These are phyloP conservation scores for Zygogramma bicolorata DNA, from an alignment of 2,888 invertebrate species.

Conservation along the genomic window DNA sequence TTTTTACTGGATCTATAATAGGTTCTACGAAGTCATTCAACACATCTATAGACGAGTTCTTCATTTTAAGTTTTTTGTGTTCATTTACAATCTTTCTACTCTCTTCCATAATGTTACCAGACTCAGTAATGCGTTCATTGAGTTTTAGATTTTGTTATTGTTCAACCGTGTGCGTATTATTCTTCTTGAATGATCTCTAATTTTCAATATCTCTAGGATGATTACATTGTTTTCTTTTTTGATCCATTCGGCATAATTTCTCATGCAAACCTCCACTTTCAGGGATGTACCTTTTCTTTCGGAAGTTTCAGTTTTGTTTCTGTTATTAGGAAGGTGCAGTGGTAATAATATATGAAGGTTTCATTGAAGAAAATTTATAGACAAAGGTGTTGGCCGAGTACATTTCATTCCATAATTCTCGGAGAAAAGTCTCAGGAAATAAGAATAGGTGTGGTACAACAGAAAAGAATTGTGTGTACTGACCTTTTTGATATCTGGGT, in stretches of 20 bases:
- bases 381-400: no score
- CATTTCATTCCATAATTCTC: no score
- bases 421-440: no score
- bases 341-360: no score
- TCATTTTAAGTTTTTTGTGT: background rate
- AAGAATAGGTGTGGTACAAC: no score
- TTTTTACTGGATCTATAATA: no score
- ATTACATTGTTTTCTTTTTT: background rate
- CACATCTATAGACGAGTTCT: background rate
- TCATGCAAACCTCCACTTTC: background rate
- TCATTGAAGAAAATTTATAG: no score
- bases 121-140: background rate
- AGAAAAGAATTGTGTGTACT: no score
- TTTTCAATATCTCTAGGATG: background rate
- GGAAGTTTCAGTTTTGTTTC: background rate
- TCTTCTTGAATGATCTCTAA: background rate
- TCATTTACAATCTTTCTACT: background rate
- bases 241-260: background rate
- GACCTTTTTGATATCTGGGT: no score
- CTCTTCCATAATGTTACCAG: no score
- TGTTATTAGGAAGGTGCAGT: no score
- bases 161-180: background rate
- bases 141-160: background rate
- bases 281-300: background rate
- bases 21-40: background rate